Percentiles rank a stretch among this genome's conserved stretches.
These are phyloP conservation scores for Bombyx mandarina DNA, from an alignment of 1,140 invertebrate species.

Conservation along the genomic window DNA sequence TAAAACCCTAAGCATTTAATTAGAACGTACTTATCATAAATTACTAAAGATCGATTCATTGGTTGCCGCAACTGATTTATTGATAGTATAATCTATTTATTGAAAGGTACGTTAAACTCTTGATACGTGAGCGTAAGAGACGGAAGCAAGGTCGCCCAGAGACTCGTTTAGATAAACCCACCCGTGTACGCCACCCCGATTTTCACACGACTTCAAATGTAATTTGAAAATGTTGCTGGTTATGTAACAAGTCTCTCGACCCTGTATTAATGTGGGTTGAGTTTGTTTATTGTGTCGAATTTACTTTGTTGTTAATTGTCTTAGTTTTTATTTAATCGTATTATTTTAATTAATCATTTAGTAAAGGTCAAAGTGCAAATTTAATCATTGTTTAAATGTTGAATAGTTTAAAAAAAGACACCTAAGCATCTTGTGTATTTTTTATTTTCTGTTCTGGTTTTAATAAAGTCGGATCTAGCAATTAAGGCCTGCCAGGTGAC, in stretches of 20 bases:
- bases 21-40: too few relatives aligned
- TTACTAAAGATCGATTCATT: neutral
- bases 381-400: too few relatives aligned
- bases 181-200: conserved; percentile 10
- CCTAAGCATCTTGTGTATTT: too few relatives aligned
- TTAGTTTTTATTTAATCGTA: neutral
- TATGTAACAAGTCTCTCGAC: conserved; percentile 8
- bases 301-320: conserved; percentile 7
- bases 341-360: too few relatives aligned
- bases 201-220: conserved; percentile 19
- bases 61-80: neutral
- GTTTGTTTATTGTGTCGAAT: conserved; percentile 11
- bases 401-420: too few relatives aligned
- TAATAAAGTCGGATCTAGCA: too few relatives aligned
- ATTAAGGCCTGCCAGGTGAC: too few relatives aligned
- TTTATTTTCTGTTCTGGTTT: too few relatives aligned
- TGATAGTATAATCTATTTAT: conserved; percentile 1
- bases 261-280: conserved; percentile 7
- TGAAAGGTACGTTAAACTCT: neutral
- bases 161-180: conserved; percentile 23
- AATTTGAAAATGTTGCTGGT: conserved; percentile 20
- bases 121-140: conserved; percentile 1
- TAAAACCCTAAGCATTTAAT: too few relatives aligned
- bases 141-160: conserved; percentile 8
- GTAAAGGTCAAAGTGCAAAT: too few relatives aligned